These are phyloP conservation scores for Lysiphlebus fabarum DNA, from an alignment of 1,140 invertebrate species.

Conservation along the genomic window DNA sequence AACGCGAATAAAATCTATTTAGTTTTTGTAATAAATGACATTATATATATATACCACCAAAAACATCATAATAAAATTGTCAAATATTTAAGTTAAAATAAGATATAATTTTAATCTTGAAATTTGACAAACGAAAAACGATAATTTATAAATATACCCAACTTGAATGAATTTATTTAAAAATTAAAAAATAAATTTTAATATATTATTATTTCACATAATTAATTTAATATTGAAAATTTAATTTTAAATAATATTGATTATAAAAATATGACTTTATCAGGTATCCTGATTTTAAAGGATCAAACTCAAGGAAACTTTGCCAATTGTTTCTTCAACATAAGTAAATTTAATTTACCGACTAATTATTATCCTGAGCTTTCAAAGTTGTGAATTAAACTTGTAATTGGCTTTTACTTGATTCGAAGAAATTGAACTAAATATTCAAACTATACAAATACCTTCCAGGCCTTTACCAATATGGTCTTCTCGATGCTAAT, in stretches of 20 bases:
- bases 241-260: slow-evolving; percentile 9
- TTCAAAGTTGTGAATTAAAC: slow-evolving; percentile 51
- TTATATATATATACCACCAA: no score
- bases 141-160: no score
- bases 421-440: slow-evolving; percentile 53
- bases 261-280: slow-evolving; percentile 8
- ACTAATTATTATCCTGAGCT: slow-evolving; percentile 47
- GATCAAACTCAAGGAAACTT: slow-evolving; percentile 33
- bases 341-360: slow-evolving; percentile 53
- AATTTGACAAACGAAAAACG: no score
- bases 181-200: no score
- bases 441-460: slow-evolving; percentile 24
- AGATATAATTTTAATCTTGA: no score
- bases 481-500: background rate
- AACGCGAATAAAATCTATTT: no score
- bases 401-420: slow-evolving; percentile 53
- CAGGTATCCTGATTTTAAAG: slow-evolving; percentile 15
- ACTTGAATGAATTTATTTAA: no score
- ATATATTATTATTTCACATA: slow-evolving; percentile 13
- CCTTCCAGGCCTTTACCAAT: no score
- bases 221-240: slow-evolving; percentile 25
- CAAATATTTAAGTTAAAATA: no score
- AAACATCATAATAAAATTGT: slow-evolving; percentile 4
- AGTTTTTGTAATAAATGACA: no score
- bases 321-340: slow-evolving; percentile 47